These are phyloP conservation scores for Neosilurus hyrtlii DNA, from an alignment of 2,797 vertebrate species.

Conservation along the genomic window DNA sequence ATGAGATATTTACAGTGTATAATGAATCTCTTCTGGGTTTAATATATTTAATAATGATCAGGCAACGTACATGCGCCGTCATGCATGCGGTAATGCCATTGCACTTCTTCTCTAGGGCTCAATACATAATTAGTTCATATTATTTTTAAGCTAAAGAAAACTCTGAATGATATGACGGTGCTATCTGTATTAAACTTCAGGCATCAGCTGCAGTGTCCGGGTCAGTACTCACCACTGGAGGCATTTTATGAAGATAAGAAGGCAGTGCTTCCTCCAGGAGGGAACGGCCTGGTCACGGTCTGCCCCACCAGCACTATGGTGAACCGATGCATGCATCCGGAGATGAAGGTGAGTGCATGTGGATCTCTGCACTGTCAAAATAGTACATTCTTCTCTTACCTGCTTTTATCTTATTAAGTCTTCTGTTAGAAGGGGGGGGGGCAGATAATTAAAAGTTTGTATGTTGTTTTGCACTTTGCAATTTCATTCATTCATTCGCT, in stretches of 20 bases:
- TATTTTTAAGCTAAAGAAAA: background rate
- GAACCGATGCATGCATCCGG: constrained; percentile 95
- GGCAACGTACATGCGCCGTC: background rate
- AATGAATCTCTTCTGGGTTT: background rate
- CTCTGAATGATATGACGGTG: background rate
- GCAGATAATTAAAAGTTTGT: background rate
- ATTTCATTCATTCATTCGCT: too few species aligned
- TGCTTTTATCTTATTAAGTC: background rate
- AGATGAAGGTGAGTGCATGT: constrained; percentile 87
- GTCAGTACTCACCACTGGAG: constrained; percentile 93
- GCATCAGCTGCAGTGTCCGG: constrained; percentile 92
- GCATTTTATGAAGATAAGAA: constrained; percentile 99
- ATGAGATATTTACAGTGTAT: background rate
- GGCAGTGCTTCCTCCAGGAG: constrained; percentile 81
- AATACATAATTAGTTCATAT: background rate
- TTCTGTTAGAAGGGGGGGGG: background rate
- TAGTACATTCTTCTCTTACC: background rate
- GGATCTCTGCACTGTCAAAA: background rate
- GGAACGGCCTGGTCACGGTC: constrained; percentile 75
- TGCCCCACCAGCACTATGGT: constrained; percentile 85
- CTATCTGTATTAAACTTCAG: constrained; percentile 63
- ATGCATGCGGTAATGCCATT: background rate
- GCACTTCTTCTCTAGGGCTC: too few species aligned
- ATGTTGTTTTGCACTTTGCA: background rate
- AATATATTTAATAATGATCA: background rate